Evolutionary conservation across 1,140 invertebrate species (phyloP).

Genomic region (Globodera ellingtonae): DNA sequence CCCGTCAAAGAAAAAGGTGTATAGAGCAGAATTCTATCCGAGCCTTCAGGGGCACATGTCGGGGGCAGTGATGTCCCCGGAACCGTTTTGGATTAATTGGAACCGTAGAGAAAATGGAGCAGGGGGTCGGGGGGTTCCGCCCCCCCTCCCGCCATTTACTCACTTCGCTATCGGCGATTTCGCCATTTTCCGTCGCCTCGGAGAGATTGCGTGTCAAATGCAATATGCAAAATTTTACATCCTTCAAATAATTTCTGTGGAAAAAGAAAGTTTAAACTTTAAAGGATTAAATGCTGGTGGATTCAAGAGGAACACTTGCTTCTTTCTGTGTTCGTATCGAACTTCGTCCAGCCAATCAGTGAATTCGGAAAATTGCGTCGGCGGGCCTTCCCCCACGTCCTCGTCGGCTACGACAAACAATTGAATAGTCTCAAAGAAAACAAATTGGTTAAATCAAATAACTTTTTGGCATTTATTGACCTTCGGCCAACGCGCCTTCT

Average conservation of each 20-base stretch:
- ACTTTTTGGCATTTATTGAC: not conserved
- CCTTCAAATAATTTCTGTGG: slow-evolving; percentile 4
- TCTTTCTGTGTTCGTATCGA: slow-evolving; percentile 35
- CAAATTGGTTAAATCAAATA: slow-evolving; percentile 12
- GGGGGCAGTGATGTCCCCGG: too few species aligned
- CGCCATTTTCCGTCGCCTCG: not conserved
- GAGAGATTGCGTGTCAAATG: slow-evolving; percentile 3
- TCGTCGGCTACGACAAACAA: slow-evolving; percentile 13
- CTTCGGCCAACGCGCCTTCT: slow-evolving; percentile 28
- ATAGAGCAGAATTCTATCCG: too few species aligned
- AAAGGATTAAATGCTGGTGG: slow-evolving; percentile 9
- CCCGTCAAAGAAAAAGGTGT: too few species aligned
- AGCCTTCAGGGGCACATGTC: too few species aligned
- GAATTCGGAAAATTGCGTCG: slow-evolving; percentile 25
- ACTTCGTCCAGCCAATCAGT: slow-evolving; percentile 40
- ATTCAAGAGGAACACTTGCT: not conserved
- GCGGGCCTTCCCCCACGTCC: not conserved
- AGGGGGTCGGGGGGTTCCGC: too few species aligned
- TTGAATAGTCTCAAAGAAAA: slow-evolving; percentile 19
- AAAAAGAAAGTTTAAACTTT: not conserved
- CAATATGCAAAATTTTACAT: slow-evolving; percentile 2
- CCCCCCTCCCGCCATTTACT: too few species aligned
- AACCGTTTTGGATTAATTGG: too few species aligned
- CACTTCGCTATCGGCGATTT: not conserved
- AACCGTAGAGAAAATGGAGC: too few species aligned